Base-by-base conservation (phyloP, 2,113 vertebrate species). In the Oncorhynchus clarkii region DNA sequence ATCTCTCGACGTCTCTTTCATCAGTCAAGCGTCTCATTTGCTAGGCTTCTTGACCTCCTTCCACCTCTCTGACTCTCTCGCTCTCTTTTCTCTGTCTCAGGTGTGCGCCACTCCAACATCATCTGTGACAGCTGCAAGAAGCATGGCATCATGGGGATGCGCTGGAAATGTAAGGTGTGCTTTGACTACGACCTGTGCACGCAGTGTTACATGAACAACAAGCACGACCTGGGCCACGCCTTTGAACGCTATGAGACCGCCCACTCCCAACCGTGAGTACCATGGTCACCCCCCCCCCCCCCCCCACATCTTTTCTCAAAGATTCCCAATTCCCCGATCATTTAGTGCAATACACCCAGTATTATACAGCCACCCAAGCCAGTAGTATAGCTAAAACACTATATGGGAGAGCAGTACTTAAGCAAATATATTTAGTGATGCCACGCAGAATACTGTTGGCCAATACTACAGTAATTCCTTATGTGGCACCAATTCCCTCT, bases 91-190 rank as follows among this genome's bases (percentile, higher is more conserved):
- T 70, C 51, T 67, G 59, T 31, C 27, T 4, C 71, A 99, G 98
- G 98, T 9, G 96, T 99, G 27, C 97, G 97, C 14, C 98, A 99
- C 87, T 97, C 97, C 75, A 99, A 99, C 88, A 99, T 99, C 84
- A 98, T 99, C 90, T 99, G 98, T 3, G 97, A 99, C 91, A 97
- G 95, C 85, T 99, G 98, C 89, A 98, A 97, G 94, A 99, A 97
- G 88, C 97, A 98, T 0, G 98, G 97, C 0, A 96, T 99, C 62
- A 95, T 96, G 26, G 98, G 98, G 65, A 98, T 99, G 98, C 94
- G 98, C 64, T 99, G 98, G 98, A 99, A 99, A 75, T 99, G 98
- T 90, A 96, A 96, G 3, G 92, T 96, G 83, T 99, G 98, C 89
- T 96, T 96, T 0, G 98, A 99, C 88, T 99, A 98, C 0, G 98